Conservation (phyloP, 2,113 vertebrate genomes). For the Naja naja region DNA sequence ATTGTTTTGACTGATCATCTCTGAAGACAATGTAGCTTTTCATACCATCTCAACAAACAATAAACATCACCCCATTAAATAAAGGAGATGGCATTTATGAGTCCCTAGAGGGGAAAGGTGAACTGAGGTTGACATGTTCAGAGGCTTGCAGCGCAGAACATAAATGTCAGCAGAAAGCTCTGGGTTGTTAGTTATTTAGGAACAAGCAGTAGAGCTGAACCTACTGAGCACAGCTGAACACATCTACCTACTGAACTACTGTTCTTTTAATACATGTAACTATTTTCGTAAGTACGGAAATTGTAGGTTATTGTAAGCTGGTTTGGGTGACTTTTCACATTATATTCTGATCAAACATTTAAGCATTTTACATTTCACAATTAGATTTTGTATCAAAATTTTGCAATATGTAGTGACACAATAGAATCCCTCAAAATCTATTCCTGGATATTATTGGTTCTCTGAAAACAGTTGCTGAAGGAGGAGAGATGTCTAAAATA, state of each 20-base stretch:
- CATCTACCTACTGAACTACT: background rate
- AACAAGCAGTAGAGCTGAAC: background rate
- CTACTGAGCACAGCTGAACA: background rate
- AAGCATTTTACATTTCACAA: background rate
- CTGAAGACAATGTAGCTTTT: background rate
- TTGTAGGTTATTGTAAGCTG: background rate
- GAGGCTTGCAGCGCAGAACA: background rate
- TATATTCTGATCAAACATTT: background rate
- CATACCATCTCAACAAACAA: background rate
- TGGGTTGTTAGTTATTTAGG: background rate
- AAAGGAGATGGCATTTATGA: background rate
- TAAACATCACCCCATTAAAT: background rate
- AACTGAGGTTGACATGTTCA: background rate
- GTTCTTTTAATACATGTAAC: background rate
- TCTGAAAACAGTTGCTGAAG: background rate
- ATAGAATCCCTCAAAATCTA: background rate
- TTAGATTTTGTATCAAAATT: background rate
- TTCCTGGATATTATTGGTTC: background rate
- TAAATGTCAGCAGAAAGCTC: background rate
- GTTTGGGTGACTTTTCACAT: background rate
- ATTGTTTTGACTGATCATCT: background rate
- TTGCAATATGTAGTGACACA: background rate
- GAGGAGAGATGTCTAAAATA: background rate
- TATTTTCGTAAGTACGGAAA: background rate
- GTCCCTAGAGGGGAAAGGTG: background rate